Evolutionary conservation across 1,140 invertebrate genomes (phyloP).

Genomic region (Cherax quadricarinatus): DNA sequence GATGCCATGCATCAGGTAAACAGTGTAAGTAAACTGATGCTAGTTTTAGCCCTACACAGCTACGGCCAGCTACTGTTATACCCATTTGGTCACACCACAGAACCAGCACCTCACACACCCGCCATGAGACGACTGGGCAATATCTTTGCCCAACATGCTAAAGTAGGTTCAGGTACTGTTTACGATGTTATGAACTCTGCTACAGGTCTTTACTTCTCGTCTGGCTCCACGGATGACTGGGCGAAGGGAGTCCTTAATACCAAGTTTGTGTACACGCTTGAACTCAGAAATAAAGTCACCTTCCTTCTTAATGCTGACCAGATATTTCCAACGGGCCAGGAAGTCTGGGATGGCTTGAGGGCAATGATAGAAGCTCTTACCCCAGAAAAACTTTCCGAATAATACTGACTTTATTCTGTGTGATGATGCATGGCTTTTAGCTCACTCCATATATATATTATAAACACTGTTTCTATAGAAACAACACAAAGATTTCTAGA

Average conservation of each 20-base stretch:
- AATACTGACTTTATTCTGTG: not conserved
- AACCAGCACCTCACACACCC: not conserved
- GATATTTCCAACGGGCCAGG: constrained; percentile 84
- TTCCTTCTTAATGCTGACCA: constrained; percentile 84
- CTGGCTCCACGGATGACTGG: constrained; percentile 78
- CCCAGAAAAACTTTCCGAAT: not conserved
- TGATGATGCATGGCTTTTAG: no score
- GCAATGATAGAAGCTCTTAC: not conserved
- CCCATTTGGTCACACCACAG: constrained; percentile 80
- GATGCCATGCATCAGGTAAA: constrained; percentile 67
- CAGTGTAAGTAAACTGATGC: constrained; percentile 78
- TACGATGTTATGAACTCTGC: constrained; percentile 68
- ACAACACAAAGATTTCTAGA: no score
- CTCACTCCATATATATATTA: no score
- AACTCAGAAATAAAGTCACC: constrained; percentile 87
- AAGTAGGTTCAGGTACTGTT: not conserved
- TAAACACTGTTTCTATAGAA: no score
- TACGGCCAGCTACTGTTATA: constrained; percentile 92
- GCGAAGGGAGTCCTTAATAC: constrained; percentile 75
- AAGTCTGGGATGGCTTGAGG: constrained; percentile 84
- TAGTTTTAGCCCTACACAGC: constrained; percentile 90
- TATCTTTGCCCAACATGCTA: not conserved
- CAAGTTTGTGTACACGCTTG: constrained; percentile 82
- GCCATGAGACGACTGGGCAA: constrained; percentile 1
- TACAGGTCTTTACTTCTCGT: constrained; percentile 73